Evolutionary conservation across 2,113 vertebrate species (phyloP).

Genomic region (Tragelaphus strepsiceros): DNA sequence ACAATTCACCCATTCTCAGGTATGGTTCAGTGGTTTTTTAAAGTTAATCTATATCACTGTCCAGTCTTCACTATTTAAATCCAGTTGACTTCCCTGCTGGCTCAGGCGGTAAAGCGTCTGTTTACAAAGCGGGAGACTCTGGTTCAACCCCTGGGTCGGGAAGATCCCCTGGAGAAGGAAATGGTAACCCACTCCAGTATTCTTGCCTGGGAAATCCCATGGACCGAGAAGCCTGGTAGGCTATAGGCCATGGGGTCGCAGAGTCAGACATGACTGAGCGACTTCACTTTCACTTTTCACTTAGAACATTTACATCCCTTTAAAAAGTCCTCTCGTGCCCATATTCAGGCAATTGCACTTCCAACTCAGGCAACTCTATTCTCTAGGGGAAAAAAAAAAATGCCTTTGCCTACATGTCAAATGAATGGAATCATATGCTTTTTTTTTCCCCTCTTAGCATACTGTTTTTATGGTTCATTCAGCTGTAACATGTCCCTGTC

Average conservation of each 20-base stretch:
- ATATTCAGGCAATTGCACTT: background rate
- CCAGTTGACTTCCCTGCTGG: too few species aligned
- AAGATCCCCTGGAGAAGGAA: too few species aligned
- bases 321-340: background rate
- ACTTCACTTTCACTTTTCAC: too few species aligned
- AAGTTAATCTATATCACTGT: background rate
- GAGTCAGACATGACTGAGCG: rapidly evolving
- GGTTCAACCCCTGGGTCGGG: too few species aligned
- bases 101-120: too few species aligned
- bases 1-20: background rate
- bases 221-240: too few species aligned
- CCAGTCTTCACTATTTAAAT: background rate
- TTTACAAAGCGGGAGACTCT: rapidly evolving
- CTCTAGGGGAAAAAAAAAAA: rapidly evolving
- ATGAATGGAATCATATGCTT: rapidly evolving
- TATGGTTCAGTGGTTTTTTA: background rate
- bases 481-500: background rate
- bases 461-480: background rate
- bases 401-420: background rate
- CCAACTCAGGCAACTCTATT: too few species aligned
- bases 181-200: too few species aligned
- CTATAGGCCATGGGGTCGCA: too few species aligned
- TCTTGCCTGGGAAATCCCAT: too few species aligned
- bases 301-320: background rate
- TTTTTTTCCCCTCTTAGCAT: background rate